Percentiles rank a stretch among this genome's conserved stretches.
Conservation (phyloP, 1,140 invertebrate genomes). For the Drosophila arizonae region DNA sequence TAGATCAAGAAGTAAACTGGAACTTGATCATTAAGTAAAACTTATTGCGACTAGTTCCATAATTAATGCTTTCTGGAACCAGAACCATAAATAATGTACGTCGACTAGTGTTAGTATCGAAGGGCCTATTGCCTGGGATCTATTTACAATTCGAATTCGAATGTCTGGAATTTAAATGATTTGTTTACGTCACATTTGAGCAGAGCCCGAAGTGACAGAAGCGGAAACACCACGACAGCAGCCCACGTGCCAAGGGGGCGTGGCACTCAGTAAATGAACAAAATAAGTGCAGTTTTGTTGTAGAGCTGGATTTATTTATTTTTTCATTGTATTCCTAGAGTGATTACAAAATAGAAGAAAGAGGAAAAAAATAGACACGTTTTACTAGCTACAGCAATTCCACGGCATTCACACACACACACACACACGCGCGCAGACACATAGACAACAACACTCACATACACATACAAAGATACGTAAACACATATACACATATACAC, state of each 20-base stretch:
- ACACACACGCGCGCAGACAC: neutral
- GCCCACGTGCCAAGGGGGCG: neutral
- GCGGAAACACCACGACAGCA: no score
- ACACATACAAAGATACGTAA: constrained; percentile 5
- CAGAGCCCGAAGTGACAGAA: no score
- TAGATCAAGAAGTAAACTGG: no score
- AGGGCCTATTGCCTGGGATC: no score
- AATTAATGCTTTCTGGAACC: no score
- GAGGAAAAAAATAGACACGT: constrained; percentile 45
- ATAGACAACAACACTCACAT: neutral
- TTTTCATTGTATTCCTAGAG: constrained; percentile 39
- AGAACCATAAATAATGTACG: no score
- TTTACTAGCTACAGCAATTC: constrained; percentile 23
- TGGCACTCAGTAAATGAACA: neutral
- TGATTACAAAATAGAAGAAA: constrained; percentile 40
- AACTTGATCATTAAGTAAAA: no score
- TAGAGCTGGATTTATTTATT: constrained; percentile 38
- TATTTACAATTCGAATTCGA: no score
- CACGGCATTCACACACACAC: constrained; percentile 1
- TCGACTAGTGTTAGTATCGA: no score
- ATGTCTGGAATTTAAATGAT: no score
- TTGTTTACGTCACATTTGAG: no score
- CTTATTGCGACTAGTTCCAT: no score
- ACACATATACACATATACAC: constrained; percentile 6
- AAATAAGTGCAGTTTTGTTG: neutral